These are phyloP conservation scores for Gari tellinella DNA, from an alignment of 2,888 invertebrate genomes.

Conservation along the genomic window DNA sequence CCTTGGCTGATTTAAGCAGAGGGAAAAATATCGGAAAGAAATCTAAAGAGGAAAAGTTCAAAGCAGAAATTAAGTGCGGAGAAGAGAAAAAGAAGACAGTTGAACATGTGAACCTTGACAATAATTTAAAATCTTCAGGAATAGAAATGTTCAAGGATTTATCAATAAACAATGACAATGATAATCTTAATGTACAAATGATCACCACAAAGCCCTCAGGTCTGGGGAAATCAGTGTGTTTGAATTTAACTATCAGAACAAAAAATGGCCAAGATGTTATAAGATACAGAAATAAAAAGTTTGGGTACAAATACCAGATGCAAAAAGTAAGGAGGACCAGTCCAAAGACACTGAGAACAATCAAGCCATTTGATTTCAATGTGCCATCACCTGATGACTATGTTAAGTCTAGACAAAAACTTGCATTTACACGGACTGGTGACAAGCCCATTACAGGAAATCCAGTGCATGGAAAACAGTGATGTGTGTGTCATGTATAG, in stretches of 20 bases:
- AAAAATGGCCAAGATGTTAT: background rate
- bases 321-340: slow-evolving; percentile 21
- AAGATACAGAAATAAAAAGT: slow-evolving; percentile 46
- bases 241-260: slow-evolving; percentile 19
- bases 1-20: slow-evolving; percentile 7
- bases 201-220: slow-evolving; percentile 37
- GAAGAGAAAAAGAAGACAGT: too few species aligned
- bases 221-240: slow-evolving; percentile 58
- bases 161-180: too few species aligned
- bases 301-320: slow-evolving; percentile 62
- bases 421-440: slow-evolving; percentile 73
- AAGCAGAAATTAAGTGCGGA: too few species aligned
- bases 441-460: slow-evolving; percentile 41
- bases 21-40: background rate
- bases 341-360: slow-evolving; percentile 25
- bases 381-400: slow-evolving; percentile 88
- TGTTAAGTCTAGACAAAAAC: slow-evolving; percentile 83
- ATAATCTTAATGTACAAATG: too few species aligned
- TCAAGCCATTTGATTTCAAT: slow-evolving; percentile 86
- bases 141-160: too few species aligned
- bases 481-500: too few species aligned
- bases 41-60: background rate
- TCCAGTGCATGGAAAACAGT: too few species aligned
- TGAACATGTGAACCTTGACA: too few species aligned
- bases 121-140: too few species aligned